phyloP scores from a whole-genome alignment of 2,113 vertebrate genomes.

The Loxodonta africana region DNA sequence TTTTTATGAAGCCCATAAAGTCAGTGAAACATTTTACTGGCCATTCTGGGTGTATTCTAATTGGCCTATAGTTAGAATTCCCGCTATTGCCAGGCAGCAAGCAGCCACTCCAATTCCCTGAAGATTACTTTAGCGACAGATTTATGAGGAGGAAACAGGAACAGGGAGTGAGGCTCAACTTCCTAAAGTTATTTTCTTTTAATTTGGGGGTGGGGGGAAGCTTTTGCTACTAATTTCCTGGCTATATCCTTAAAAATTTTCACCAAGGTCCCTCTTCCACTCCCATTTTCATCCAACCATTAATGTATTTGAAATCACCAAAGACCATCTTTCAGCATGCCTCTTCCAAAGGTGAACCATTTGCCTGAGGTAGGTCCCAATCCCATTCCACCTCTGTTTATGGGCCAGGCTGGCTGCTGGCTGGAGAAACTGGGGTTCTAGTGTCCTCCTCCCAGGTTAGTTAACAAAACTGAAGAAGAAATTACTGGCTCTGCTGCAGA shows the following conservation, averaged over 20 bases:
- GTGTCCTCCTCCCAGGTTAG: not conserved
- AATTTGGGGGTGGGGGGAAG: not conserved
- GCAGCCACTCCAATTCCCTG: conserved; percentile 37
- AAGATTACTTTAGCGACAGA: conserved; percentile 41
- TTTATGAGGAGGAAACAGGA: conserved; percentile 66
- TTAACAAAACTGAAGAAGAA: conserved; percentile 17
- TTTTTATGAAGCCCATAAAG: conserved; percentile 83
- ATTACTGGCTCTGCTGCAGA: not conserved
- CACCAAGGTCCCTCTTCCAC: not conserved
- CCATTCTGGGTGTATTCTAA: conserved; percentile 73
- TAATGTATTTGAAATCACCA: not conserved
- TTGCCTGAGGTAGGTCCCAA: not conserved
- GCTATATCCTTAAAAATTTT: conserved; percentile 13
- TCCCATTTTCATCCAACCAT: not conserved
- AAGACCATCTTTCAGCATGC: not conserved
- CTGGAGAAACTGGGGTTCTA: not conserved
- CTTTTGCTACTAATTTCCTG: conserved; percentile 6
- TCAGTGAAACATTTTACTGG: conserved; percentile 79
- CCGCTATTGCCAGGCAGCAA: conserved; percentile 67
- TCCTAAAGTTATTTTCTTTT: conserved; percentile 70
- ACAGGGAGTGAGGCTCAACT: not conserved
- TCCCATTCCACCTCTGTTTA: not conserved
- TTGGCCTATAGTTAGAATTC: conserved; percentile 80
- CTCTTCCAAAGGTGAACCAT: not conserved
- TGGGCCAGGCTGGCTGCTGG: not conserved